phyloP scores from a whole-genome alignment of 1,140 invertebrate species.

The Bombyx mandarina region DNA sequence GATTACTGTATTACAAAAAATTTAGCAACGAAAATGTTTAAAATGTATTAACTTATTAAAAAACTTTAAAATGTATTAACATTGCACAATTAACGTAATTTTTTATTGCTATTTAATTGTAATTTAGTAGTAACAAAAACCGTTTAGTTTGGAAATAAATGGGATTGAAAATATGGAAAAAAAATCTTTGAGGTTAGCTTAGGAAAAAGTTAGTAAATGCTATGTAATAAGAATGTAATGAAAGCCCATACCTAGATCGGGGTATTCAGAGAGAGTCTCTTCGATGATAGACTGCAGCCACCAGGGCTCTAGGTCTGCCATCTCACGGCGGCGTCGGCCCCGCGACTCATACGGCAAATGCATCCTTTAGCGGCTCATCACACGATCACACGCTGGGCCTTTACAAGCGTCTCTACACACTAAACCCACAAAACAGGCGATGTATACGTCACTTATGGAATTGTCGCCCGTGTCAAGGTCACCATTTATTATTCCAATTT shows the following conservation, averaged over 20 bases:
- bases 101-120: no score
- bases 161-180: background rate
- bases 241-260: slow-evolving; percentile 44
- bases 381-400: slow-evolving; percentile 15
- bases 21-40: no score
- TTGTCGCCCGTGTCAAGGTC: slow-evolving; percentile 17
- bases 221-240: background rate
- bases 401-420: background rate
- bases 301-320: slow-evolving; percentile 55
- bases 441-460: slow-evolving; percentile 12
- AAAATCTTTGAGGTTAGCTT: background rate
- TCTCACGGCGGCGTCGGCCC: slow-evolving; percentile 59
- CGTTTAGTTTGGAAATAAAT: background rate
- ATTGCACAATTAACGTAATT: no score
- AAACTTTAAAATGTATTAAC: no score
- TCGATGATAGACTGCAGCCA: slow-evolving; percentile 59
- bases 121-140: no score
- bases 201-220: background rate
- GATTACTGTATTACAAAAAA: no score
- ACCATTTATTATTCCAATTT: slow-evolving; percentile 9
- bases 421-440: slow-evolving; percentile 10
- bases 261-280: slow-evolving; percentile 52
- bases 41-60: no score
- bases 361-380: slow-evolving; percentile 52
- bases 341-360: slow-evolving; percentile 62